Evolutionary conservation across 2,888 invertebrate species (phyloP), one percentile per base, ranked within the genome.

Genomic region (Caenorhabditis imperialis): DNA sequence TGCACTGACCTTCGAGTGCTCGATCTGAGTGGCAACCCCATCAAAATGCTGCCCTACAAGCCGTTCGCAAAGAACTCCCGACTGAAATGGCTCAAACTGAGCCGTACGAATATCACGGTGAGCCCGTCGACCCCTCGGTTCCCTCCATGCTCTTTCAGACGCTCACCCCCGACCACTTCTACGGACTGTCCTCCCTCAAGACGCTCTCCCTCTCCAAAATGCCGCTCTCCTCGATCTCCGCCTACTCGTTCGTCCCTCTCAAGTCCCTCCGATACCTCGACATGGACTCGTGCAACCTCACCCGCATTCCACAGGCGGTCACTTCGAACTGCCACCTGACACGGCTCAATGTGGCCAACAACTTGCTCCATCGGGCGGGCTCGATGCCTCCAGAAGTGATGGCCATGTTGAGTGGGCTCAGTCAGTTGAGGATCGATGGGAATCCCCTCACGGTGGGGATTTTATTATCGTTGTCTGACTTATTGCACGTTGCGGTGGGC

Each of bases 281-380:
- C 35, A 50, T 86, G 61, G 78, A 86, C 37, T 47, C 69, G 7
- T 84, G 84, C 60, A 83, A 84, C 60, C 63, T 86, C 27, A 82
- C 84, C 12, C 25, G 71, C 37, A 76, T 86, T 12, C 85, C 85
- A 2, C 42, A 73, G 18, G 84, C 85, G 0, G 79, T 85, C 40
- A 81, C 81, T 8, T 78, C 81, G 10, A 82, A 81, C 55, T 86
- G 86, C 55, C 80, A 79, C 25, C 58, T 86, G 37, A 78, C 79
- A 23, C 54, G 78, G 37, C 35, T 80, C 14, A 78, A 78, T 35
- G 18, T 80, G n/a, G 79, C 79, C 3, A 69, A 78, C 45, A 82
- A 82, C 50, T 54, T 79, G 22, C 47, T 81, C 18, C 79, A 81
- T 33, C 25, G 76, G 37, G 25, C 62, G 14, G 67, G 69, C 5